These are phyloP conservation scores for Dasypolia templi DNA, from an alignment of 2,888 invertebrate species.

Conservation along the genomic window DNA sequence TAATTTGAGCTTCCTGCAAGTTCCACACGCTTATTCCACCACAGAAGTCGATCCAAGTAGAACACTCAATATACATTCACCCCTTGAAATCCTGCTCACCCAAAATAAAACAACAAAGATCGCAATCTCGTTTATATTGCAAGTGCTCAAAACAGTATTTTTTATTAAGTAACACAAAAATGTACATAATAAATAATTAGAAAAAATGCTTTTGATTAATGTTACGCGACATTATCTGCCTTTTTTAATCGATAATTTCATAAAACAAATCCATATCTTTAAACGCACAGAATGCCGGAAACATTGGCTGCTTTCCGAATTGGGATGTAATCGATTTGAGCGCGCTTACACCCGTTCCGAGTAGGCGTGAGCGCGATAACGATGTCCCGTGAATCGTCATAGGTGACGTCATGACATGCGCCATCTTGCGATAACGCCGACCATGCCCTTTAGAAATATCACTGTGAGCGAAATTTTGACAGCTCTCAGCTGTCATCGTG, in stretches of 20 bases:
- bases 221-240: not conserved
- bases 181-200: not conserved
- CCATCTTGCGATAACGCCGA: too few species aligned
- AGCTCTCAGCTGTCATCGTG: too few species aligned
- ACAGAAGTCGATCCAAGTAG: not conserved
- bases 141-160: not conserved
- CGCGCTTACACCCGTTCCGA: too few species aligned
- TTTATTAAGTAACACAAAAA: not conserved
- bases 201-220: not conserved
- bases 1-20: conserved; percentile 4
- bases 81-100: conserved; percentile 6
- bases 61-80: not conserved
- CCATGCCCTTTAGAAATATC: too few species aligned
- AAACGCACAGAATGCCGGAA: conserved; percentile 23
- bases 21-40: not conserved
- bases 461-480: too few species aligned
- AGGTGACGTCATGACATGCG: too few species aligned
- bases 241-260: not conserved
- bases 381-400: too few species aligned
- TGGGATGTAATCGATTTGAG: too few species aligned
- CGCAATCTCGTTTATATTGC: conserved; percentile 3
- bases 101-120: not conserved
- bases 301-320: too few species aligned
- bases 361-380: too few species aligned
- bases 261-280: conserved; percentile 21